Evolutionary conservation across 2,888 invertebrate genomes (phyloP).

Genomic region (Horisme vitalbata): DNA sequence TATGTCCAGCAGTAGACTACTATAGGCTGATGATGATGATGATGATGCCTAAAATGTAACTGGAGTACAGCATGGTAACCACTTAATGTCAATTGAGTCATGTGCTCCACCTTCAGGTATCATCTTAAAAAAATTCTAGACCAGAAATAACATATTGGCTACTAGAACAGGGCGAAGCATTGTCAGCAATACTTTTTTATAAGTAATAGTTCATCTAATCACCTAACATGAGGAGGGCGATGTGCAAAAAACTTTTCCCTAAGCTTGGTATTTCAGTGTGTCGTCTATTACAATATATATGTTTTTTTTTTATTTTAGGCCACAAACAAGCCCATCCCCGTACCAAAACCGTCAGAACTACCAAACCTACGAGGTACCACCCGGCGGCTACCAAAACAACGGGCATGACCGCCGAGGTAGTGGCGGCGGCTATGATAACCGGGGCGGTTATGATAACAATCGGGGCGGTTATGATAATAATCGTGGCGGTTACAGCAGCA

Average conservation of each 20-base stretch:
- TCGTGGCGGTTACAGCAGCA: conserved; percentile 34
- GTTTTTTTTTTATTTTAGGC: conserved; percentile 41
- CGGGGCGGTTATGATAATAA: conserved; percentile 40
- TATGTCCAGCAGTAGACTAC: no score
- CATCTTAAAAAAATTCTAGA: no score
- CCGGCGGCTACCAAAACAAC: conserved; percentile 56
- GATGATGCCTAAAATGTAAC: no score
- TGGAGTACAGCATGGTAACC: no score
- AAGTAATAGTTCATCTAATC: no score
- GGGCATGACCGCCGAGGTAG: conserved; percentile 36
- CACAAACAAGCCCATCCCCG: conserved; percentile 51
- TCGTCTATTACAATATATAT: neutral
- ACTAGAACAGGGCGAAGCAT: no score
- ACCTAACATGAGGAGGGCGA: no score
- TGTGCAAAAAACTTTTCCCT: neutral
- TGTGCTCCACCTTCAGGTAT: no score
- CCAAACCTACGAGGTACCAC: conserved; percentile 65
- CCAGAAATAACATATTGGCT: no score
- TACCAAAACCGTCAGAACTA: conserved; percentile 50
- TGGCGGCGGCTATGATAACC: conserved; percentile 37
- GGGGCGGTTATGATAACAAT: conserved; percentile 25
- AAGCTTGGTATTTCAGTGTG: neutral
- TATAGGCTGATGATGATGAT: no score
- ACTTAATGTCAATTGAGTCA: no score
- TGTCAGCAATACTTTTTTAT: no score